Evolutionary conservation across 2,113 vertebrate species (phyloP).

Genomic region (Micromys minutus): DNA sequence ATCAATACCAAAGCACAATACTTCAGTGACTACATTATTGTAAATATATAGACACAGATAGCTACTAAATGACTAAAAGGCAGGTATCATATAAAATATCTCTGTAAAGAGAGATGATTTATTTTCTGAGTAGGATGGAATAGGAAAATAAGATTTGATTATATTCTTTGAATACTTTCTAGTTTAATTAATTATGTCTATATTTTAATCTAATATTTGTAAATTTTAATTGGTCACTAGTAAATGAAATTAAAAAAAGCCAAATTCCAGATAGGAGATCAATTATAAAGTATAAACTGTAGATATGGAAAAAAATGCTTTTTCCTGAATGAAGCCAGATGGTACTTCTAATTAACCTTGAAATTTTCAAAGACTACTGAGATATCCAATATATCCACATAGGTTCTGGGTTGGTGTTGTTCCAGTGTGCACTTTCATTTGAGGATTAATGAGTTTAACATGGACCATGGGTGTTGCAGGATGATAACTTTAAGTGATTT

Average conservation of each 20-base stretch:
- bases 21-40: neutral
- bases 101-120: neutral
- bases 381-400: neutral
- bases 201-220: neutral
- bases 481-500: neutral
- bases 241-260: neutral
- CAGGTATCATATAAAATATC: neutral
- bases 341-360: neutral
- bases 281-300: neutral
- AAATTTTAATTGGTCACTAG: neutral
- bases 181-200: neutral
- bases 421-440: neutral
- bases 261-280: neutral
- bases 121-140: neutral
- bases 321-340: neutral
- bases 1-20: neutral
- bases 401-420: neutral
- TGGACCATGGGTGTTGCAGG: neutral
- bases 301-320: neutral
- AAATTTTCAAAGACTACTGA: neutral
- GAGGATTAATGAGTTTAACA: neutral
- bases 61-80: neutral
- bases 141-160: neutral
- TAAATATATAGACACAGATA: neutral
- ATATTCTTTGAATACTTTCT: neutral